Conservation (phyloP, 2,797 vertebrate genomes). For the Danio aesculapii region DNA sequence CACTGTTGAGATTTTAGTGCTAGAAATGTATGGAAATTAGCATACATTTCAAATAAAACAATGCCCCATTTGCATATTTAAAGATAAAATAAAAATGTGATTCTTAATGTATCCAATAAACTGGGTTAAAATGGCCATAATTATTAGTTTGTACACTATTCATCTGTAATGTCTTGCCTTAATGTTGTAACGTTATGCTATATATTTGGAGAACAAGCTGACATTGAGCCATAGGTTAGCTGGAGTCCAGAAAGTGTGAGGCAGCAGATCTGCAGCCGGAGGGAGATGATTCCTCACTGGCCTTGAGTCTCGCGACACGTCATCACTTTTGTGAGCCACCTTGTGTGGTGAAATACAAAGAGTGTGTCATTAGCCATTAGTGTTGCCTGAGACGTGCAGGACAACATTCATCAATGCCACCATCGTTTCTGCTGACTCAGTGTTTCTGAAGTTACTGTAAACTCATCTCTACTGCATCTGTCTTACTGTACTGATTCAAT, state of each 20-base stretch:
- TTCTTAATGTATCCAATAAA: too few relatives aligned
- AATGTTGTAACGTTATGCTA: conserved; percentile 3
- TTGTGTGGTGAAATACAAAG: conserved; percentile 69
- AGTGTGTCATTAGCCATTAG: conserved; percentile 72
- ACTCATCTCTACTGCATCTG: background rate
- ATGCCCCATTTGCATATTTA: too few relatives aligned
- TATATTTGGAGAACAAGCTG: conserved; percentile 70
- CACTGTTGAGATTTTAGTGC: background rate
- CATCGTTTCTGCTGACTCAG: conserved; percentile 71
- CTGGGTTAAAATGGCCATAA: too few relatives aligned
- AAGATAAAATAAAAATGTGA: too few relatives aligned
- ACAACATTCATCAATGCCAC: conserved; percentile 81
- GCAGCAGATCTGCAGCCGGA: conserved; percentile 13
- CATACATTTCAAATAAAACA: too few relatives aligned
- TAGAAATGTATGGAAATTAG: too few relatives aligned
- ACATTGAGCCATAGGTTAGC: conserved; percentile 69
- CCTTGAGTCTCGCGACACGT: conserved; percentile 49
- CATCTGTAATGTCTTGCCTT: background rate
- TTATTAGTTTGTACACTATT: too few relatives aligned
- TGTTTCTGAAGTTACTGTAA: conserved; percentile 54
- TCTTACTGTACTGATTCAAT: background rate
- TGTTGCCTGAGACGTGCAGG: conserved; percentile 76
- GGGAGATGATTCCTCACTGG: background rate
- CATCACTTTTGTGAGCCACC: conserved; percentile 73
- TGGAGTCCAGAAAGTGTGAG: conserved; percentile 10